A percentile compares a stretch with the other conserved stretches of the same genome.
phyloP scores from a whole-genome alignment of 2,113 vertebrate genomes.

The Gymnocephalus cernua region DNA sequence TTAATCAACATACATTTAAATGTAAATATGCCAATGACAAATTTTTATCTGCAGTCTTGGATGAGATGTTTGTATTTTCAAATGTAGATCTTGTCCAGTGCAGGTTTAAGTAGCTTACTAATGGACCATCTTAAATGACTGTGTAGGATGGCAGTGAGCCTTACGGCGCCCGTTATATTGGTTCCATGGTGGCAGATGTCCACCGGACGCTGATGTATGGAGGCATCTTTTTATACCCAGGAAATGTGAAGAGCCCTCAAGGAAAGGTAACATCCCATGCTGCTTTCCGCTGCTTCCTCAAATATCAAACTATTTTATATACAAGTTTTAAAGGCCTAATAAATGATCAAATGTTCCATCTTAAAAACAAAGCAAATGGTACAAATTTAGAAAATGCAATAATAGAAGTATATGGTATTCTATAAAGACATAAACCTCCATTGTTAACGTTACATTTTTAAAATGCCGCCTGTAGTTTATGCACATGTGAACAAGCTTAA shows the following conservation, averaged over 20 bases:
- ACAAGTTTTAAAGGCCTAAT: neutral
- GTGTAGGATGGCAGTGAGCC: conserved; percentile 91
- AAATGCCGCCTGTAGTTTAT: neutral
- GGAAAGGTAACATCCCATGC: conserved; percentile 89
- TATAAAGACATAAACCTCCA: neutral
- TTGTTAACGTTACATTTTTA: neutral
- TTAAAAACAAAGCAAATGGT: neutral
- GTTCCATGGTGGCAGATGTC: conserved; percentile 98
- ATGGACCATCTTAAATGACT: neutral
- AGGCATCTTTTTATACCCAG: conserved; percentile 96
- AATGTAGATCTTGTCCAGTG: neutral
- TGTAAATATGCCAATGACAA: neutral
- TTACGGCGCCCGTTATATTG: conserved; percentile 91
- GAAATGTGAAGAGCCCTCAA: conserved; percentile 91
- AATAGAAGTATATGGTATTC: neutral
- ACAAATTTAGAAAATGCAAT: neutral
- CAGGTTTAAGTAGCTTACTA: neutral
- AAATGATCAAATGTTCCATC: neutral
- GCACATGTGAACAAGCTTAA: neutral
- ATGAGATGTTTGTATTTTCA: neutral
- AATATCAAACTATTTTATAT: neutral
- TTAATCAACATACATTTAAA: neutral
- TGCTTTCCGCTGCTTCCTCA: neutral
- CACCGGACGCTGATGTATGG: conserved; percentile 96
- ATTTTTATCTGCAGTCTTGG: neutral